A percentile compares a stretch with the other conserved stretches of the same genome.
Evolutionary conservation across 2,113 vertebrate genomes (phyloP).

Genomic region (Tetrao urogallus): DNA sequence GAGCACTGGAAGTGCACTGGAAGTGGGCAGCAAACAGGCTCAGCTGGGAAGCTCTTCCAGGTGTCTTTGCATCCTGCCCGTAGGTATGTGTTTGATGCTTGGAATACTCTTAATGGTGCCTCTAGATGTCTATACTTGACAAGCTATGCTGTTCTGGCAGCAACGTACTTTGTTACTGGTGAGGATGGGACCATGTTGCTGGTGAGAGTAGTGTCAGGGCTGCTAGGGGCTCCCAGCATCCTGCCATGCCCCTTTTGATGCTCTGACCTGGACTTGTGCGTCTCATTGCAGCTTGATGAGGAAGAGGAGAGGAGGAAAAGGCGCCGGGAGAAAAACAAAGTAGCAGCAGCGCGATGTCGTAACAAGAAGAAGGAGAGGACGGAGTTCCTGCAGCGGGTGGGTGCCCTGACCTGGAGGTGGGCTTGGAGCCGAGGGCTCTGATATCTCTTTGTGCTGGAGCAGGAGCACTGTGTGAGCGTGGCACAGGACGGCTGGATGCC

Average conservation of each 20-base stretch:
- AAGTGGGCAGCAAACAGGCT: not conserved
- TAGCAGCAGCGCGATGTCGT: constrained; percentile 94
- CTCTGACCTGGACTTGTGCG: constrained; percentile 35
- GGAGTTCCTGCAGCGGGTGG: constrained; percentile 93
- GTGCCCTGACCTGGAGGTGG: not conserved
- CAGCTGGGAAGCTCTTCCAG: not conserved
- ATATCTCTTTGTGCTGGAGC: not conserved
- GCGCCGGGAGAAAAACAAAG: constrained; percentile 96
- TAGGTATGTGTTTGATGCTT: not conserved
- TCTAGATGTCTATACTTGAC: not conserved
- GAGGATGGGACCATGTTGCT: fast-evolving
- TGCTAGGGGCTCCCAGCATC: not conserved
- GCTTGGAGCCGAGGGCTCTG: not conserved
- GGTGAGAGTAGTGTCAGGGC: not conserved
- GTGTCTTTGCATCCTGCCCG: not conserved
- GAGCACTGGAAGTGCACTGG: not conserved
- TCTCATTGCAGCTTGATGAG: constrained; percentile 86
- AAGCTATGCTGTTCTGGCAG: not conserved
- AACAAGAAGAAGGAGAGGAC: constrained; percentile 99
- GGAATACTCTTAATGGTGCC: not conserved
- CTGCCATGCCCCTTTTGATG: not conserved
- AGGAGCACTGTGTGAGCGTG: not conserved
- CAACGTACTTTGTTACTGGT: not conserved
- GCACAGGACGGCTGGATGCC: fast-evolving
- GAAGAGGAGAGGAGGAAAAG: constrained; percentile 95